Evolutionary conservation across 2,113 vertebrate species (phyloP), one percentile per base, ranked within the genome.

Genomic region (Pterophyllum scalare): DNA sequence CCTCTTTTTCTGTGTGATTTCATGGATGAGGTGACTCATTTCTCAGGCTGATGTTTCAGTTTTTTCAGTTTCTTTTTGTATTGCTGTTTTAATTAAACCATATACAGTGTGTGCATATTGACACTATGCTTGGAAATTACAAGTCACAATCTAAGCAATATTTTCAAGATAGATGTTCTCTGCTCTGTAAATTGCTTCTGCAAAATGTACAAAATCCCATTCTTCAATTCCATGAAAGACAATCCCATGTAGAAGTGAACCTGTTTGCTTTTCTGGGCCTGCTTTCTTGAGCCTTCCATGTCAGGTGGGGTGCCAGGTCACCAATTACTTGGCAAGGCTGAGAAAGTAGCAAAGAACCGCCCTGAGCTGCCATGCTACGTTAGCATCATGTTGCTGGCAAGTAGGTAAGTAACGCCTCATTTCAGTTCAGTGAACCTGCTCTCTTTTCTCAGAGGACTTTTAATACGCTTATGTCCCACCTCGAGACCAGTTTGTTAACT

Each of bases 301-400:
- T 94, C 95, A 96, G 86, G 76, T 24, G 80, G 83, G 92, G 93
- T 91, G 91, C 94, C 80, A 94, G 96, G 95, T 96, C 94, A 95
- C 95, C 95, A 96, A 95, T 96, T 96, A 96, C 95, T 95, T 89
- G 82, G 38, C 33, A 87, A 95, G 95, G 93, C 96, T 95, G 96
- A 95, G 95, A 96, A 95, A 95, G 95, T 91, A 93, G 92, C 90
- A 13, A 91, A 92, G 92, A 93, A 92, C 87, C 85, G 92, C 92
- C 93, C 92, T 86, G 88, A 91, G 85, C 94, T 96, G 96, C 94
- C 96, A 93, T 87, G 85, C 88, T 94, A 61, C 75, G 95, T 97
- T 95, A 97, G 64, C 88, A 61, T 95, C 94, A 95, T 59, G 28
- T 65, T 77, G 77, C 77, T 94, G 85, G 87, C 90, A 93, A 94